Conservation (phyloP, 2,113 vertebrate genomes). For the Trichechus manatus region DNA sequence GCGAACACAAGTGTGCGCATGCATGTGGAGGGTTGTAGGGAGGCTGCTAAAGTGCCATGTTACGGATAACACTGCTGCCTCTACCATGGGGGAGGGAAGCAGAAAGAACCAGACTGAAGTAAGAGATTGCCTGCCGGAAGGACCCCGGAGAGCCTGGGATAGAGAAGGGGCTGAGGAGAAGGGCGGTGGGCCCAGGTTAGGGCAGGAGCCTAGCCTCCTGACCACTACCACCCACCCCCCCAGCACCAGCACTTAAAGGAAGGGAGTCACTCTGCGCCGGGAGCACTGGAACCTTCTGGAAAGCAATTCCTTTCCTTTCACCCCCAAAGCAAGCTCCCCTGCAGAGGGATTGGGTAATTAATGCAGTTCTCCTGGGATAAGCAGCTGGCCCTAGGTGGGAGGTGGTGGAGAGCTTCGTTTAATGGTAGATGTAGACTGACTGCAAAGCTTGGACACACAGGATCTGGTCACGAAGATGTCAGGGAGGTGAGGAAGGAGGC, state of each 20-base stretch:
- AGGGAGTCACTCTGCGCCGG: fast-evolving
- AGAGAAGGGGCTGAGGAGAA: neutral
- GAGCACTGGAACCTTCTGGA: fast-evolving
- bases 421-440: neutral
- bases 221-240: no score
- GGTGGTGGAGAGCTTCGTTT: neutral
- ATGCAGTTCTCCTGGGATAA: neutral
- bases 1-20: fast-evolving
- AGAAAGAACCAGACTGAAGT: neutral
- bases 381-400: neutral
- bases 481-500: no score
- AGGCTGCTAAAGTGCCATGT: neutral
- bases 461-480: neutral
- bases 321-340: no score
- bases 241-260: neutral
- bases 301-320: neutral
- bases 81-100: neutral
- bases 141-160: neutral
- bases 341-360: neutral
- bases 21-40: fast-evolving
- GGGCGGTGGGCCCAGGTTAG: no score
- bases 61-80: neutral
- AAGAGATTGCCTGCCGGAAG: neutral
- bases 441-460: fast-evolving
- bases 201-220: neutral